Conservation (phyloP, 2,113 vertebrate species). For the Sceloporus tristichus region DNA sequence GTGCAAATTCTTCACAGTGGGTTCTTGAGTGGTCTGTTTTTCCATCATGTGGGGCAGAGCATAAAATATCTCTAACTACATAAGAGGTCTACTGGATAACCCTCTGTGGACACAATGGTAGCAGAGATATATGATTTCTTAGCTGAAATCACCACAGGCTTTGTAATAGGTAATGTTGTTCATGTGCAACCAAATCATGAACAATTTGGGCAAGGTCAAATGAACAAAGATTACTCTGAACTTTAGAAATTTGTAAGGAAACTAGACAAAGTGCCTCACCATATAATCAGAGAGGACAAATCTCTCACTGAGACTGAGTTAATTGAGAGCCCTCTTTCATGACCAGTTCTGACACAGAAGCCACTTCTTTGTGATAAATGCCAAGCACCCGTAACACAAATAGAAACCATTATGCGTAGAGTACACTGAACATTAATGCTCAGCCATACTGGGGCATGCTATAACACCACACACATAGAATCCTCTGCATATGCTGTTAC, state of each 20-base stretch:
- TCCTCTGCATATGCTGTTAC: background rate
- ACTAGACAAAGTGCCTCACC: background rate
- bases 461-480: background rate
- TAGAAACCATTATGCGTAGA: background rate
- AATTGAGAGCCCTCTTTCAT: background rate
- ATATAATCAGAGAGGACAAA: background rate
- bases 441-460: background rate
- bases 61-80: too few relatives aligned
- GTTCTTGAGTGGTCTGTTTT: too few relatives aligned
- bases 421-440: background rate
- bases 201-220: background rate
- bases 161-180: background rate
- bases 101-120: too few relatives aligned
- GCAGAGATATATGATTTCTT: too few relatives aligned
- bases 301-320: background rate
- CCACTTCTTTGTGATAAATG: background rate
- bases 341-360: background rate
- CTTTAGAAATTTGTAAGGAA: background rate
- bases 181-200: background rate
- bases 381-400: background rate
- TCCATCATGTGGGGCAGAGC: too few relatives aligned
- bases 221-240: background rate
- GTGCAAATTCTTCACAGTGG: too few relatives aligned
- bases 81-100: too few relatives aligned
- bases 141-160: too few relatives aligned